phyloP scores from a whole-genome alignment of 2,113 vertebrate genomes.

The Typhlomys cinereus region DNA sequence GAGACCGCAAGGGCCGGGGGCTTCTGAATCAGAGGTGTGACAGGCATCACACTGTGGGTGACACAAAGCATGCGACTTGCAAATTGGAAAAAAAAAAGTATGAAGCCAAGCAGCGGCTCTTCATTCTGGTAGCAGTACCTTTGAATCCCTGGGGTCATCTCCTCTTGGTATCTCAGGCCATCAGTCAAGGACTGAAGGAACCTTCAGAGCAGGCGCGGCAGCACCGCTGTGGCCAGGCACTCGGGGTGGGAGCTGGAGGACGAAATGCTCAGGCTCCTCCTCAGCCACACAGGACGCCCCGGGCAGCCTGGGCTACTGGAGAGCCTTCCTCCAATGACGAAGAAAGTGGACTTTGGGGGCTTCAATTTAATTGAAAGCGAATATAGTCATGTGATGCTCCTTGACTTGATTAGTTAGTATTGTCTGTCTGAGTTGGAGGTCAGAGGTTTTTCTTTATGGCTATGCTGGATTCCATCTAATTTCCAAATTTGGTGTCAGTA shows the following conservation, averaged over 20 bases:
- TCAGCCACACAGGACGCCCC: not conserved
- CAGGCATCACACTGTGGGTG: too few relatives aligned
- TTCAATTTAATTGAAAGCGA: not conserved
- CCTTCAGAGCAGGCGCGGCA: not conserved
- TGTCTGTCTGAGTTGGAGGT: not conserved
- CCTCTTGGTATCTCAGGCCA: not conserved
- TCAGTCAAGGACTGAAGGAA: not conserved
- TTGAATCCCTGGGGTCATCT: not conserved
- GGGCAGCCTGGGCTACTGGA: not conserved
- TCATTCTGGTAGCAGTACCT: conserved; percentile 43
- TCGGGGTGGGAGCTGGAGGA: too few relatives aligned
- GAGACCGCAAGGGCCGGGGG: not conserved
- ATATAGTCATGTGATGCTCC: not conserved
- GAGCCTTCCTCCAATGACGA: too few relatives aligned
- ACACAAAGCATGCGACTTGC: too few relatives aligned
- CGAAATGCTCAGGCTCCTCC: not conserved
- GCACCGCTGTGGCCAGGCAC: not conserved
- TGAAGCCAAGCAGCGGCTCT: not conserved
- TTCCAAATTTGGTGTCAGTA: conserved; percentile 39
- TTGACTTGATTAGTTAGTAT: not conserved
- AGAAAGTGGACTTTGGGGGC: too few relatives aligned
- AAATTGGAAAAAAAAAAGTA: conserved; percentile 32
- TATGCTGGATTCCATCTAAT: not conserved
- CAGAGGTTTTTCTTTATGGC: not conserved
- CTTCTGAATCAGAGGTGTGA: too few relatives aligned